Percentiles rank a stretch among this genome's conserved stretches.
These are phyloP conservation scores for Leucoma salicis DNA, from an alignment of 2,888 invertebrate species.

Conservation along the genomic window DNA sequence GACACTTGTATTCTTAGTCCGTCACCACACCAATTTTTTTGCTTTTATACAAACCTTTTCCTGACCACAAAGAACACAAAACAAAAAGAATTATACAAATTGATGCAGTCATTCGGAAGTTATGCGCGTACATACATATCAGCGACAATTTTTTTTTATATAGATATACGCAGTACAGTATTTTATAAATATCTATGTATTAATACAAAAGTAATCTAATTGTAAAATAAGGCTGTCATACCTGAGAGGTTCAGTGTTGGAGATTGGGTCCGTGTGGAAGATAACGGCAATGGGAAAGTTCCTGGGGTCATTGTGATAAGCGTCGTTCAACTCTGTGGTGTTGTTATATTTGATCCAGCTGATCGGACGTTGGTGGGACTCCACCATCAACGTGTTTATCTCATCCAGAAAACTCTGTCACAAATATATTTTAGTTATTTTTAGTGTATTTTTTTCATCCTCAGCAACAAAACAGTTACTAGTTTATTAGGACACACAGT, in stretches of 20 bases:
- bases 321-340: slow-evolving; percentile 85
- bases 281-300: slow-evolving; percentile 88
- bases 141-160: background rate
- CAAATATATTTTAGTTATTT: too few species aligned
- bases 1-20: too few species aligned
- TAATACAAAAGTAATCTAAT: background rate
- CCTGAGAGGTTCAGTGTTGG: slow-evolving; percentile 74
- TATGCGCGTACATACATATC: background rate
- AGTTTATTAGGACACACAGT: too few species aligned
- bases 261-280: slow-evolving; percentile 80
- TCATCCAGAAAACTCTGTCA: slow-evolving; percentile 83
- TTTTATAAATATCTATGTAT: background rate
- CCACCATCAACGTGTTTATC: slow-evolving; percentile 83
- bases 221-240: slow-evolving; percentile 41
- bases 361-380: slow-evolving; percentile 81
- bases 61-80: too few species aligned
- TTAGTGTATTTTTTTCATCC: too few species aligned
- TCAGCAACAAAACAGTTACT: too few species aligned
- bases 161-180: background rate
- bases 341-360: slow-evolving; percentile 85
- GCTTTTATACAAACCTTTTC: too few species aligned
- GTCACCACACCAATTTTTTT: too few species aligned
- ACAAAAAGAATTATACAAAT: too few species aligned
- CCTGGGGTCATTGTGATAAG: slow-evolving; percentile 85
- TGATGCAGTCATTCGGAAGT: too few species aligned